phyloP scores from a whole-genome alignment of 2,888 invertebrate genomes.

The Ennomos quercinarius region DNA sequence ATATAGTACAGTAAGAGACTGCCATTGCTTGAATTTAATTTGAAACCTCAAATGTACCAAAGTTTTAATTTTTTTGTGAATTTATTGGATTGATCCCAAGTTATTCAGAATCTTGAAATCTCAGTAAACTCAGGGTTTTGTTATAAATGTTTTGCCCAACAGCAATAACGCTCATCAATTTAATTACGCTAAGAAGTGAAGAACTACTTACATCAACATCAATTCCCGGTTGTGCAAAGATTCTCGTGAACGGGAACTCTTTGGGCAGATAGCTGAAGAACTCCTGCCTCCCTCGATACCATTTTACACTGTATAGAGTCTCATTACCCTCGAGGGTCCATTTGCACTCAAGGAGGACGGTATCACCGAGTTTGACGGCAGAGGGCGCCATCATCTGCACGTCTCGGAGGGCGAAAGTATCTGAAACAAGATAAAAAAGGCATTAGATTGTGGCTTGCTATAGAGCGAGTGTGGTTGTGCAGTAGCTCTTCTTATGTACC shows the following conservation, averaged over 20 bases:
- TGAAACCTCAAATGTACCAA: too few species aligned
- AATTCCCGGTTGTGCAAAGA: conserved; percentile 89
- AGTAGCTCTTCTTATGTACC: too few species aligned
- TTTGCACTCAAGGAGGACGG: conserved; percentile 89
- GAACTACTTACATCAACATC: conserved; percentile 89
- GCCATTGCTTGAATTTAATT: too few species aligned
- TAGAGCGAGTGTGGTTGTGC: too few species aligned
- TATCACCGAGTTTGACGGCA: conserved; percentile 89
- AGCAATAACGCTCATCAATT: too few species aligned
- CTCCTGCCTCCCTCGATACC: conserved; percentile 91
- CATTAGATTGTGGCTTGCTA: too few species aligned
- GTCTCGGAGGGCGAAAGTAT: conserved; percentile 85
- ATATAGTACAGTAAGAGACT: too few species aligned
- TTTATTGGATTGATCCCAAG: too few species aligned
- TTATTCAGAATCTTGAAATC: too few species aligned
- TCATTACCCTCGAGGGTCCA: conserved; percentile 90
- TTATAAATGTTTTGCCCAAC: too few species aligned
- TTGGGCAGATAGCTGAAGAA: conserved; percentile 93
- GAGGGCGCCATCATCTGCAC: conserved; percentile 89
- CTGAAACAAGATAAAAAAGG: conserved; percentile 69
- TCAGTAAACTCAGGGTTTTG: too few species aligned
- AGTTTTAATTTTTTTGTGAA: too few species aligned
- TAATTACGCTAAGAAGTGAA: background rate
- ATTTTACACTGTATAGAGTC: conserved; percentile 91
- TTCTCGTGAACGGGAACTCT: conserved; percentile 90